Conservation (phyloP, 2,797 vertebrate species). For the Petrocephalus schoutedeni region DNA sequence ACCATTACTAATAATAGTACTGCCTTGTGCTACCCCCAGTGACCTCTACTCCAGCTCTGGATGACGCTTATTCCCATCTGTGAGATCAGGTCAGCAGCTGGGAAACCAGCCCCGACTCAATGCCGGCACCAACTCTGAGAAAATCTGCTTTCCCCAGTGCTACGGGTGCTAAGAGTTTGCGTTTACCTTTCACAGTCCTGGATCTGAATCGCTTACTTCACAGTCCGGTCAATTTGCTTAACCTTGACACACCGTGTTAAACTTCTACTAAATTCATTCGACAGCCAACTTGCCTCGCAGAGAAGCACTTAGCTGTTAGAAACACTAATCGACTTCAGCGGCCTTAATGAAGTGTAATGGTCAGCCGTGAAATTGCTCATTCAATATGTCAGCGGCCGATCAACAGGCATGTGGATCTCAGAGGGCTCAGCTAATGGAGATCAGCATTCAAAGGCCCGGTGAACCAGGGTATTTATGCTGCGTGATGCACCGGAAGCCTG, state of each 20-base stretch:
- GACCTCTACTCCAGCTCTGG: not conserved
- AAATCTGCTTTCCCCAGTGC: not conserved
- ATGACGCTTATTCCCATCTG: not conserved
- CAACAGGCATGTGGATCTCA: not conserved
- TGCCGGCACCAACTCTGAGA: not conserved
- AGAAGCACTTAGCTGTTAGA: not conserved
- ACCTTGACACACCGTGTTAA: not conserved
- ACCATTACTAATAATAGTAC: conserved; percentile 1
- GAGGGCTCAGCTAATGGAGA: not conserved
- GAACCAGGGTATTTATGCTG: not conserved
- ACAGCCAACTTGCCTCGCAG: not conserved
- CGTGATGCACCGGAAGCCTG: not conserved
- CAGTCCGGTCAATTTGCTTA: not conserved
- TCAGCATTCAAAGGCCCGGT: not conserved
- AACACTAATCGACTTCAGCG: not conserved
- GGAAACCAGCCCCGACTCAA: not conserved
- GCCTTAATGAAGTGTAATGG: not conserved
- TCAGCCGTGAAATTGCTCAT: not conserved
- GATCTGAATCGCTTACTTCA: not conserved
- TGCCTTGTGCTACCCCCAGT: not conserved
- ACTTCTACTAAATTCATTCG: not conserved
- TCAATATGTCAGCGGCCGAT: not conserved
- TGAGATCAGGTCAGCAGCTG: not conserved
- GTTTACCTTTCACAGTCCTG: not conserved
- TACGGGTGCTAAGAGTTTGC: not conserved